Evolutionary conservation across 2,113 vertebrate genomes (phyloP).

Genomic region (Sterrhoptilus dennistouni): DNA sequence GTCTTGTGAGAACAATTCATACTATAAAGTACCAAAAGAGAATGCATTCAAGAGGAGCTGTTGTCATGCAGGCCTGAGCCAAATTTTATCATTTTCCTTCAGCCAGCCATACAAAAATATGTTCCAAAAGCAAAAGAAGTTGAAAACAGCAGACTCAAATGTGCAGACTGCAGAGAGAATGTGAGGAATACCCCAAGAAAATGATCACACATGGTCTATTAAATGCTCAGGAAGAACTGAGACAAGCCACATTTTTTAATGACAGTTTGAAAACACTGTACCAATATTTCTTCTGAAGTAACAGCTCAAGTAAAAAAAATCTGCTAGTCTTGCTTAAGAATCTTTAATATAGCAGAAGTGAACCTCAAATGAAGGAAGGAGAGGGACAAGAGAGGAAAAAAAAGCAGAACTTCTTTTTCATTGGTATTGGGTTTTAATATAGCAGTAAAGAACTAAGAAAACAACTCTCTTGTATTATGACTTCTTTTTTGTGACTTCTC

Average conservation of each 20-base stretch:
- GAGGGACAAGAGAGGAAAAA: neutral
- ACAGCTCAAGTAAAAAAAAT: neutral
- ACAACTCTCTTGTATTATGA: fast-evolving
- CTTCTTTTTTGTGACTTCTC: neutral
- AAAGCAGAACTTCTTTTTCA: neutral
- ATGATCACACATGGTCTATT: neutral
- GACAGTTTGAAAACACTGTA: neutral
- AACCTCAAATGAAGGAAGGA: neutral
- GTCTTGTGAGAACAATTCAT: neutral
- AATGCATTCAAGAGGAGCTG: neutral
- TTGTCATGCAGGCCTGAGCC: neutral
- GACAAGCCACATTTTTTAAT: neutral
- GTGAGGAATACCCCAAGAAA: neutral
- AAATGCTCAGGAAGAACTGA: neutral
- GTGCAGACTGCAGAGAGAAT: neutral
- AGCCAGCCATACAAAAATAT: neutral
- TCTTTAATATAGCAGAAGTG: neutral
- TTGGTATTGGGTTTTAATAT: neutral
- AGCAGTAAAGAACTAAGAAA: neutral
- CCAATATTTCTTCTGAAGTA: neutral
- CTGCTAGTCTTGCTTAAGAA: neutral
- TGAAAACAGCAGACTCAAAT: neutral
- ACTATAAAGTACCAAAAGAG: neutral
- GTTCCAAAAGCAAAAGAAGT: neutral
- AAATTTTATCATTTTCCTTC: neutral